Evolutionary conservation across 1,140 invertebrate genomes (phyloP).

Genomic region (Luehdorfia chinensis): DNA sequence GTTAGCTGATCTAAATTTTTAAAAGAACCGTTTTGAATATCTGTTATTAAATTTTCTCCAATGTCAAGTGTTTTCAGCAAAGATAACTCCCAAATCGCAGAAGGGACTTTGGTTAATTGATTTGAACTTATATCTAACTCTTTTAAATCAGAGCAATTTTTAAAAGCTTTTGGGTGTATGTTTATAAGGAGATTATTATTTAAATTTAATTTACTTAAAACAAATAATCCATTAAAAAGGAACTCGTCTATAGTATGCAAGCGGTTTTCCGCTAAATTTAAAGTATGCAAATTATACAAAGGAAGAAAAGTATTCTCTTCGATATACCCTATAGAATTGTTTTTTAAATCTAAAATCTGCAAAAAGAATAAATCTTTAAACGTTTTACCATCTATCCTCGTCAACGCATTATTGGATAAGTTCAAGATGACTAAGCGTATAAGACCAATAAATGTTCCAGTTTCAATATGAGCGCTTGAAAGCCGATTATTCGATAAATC

Average conservation of each 20-base stretch:
- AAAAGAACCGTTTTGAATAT: constrained; percentile 89
- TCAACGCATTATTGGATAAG: constrained; percentile 90
- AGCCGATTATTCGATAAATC: constrained; percentile 94
- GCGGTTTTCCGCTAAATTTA: constrained; percentile 91
- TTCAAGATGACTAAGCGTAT: constrained; percentile 91
- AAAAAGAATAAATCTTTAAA: constrained; percentile 93
- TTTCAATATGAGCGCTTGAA: constrained; percentile 87
- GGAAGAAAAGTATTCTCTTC: constrained; percentile 92
- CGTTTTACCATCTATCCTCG: constrained; percentile 88
- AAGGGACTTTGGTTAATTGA: constrained; percentile 86
- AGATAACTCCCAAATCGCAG: constrained; percentile 87
- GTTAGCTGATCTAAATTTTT: constrained; percentile 90
- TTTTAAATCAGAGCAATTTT: constrained; percentile 92
- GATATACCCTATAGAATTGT: constrained; percentile 92
- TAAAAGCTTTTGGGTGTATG: constrained; percentile 89
- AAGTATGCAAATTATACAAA: constrained; percentile 90
- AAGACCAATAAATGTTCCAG: constrained; percentile 89
- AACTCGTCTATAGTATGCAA: constrained; percentile 88
- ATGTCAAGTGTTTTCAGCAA: constrained; percentile 91
- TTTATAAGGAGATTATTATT: constrained; percentile 89
- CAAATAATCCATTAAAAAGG: constrained; percentile 90
- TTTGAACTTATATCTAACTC: constrained; percentile 94
- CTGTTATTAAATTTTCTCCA: constrained; percentile 90
- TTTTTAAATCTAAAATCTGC: constrained; percentile 91
- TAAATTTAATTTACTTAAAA: constrained; percentile 89